Conservation (phyloP, 2,888 invertebrate genomes). For the Tetropium fuscum region DNA sequence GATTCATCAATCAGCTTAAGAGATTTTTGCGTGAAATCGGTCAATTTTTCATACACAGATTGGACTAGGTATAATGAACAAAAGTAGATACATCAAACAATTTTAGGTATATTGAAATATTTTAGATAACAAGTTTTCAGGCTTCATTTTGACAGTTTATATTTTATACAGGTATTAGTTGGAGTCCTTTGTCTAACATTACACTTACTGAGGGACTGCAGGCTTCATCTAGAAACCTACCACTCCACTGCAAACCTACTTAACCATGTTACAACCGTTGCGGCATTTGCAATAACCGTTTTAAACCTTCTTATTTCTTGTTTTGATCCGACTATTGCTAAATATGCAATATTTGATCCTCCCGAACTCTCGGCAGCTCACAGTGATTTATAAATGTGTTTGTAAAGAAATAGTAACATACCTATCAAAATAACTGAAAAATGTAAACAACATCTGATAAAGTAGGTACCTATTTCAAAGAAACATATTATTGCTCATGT, state of each 20-base stretch:
- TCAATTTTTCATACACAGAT: too few species aligned
- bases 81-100: too few species aligned
- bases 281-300: conserved; percentile 79
- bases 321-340: conserved; percentile 79
- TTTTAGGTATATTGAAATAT: too few species aligned
- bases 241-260: conserved; percentile 76
- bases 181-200: conserved; percentile 79
- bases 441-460: too few species aligned
- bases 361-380: conserved; percentile 43
- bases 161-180: conserved; percentile 74
- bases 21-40: too few species aligned
- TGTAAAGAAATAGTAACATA: neutral
- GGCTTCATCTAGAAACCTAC: conserved; percentile 78
- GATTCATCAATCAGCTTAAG: too few species aligned
- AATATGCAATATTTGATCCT: conserved; percentile 64
- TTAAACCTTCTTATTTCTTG: conserved; percentile 82
- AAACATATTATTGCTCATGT: too few species aligned
- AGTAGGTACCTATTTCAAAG: too few species aligned
- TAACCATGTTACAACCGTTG: conserved; percentile 78
- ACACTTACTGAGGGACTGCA: conserved; percentile 82
- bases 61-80: too few species aligned
- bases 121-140: too few species aligned
- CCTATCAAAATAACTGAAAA: neutral
- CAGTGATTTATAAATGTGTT: conserved; percentile 4
- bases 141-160: too few species aligned